Base-by-base conservation (phyloP, 2,888 invertebrate species). In the Strigamia transsilvanica region DNA sequence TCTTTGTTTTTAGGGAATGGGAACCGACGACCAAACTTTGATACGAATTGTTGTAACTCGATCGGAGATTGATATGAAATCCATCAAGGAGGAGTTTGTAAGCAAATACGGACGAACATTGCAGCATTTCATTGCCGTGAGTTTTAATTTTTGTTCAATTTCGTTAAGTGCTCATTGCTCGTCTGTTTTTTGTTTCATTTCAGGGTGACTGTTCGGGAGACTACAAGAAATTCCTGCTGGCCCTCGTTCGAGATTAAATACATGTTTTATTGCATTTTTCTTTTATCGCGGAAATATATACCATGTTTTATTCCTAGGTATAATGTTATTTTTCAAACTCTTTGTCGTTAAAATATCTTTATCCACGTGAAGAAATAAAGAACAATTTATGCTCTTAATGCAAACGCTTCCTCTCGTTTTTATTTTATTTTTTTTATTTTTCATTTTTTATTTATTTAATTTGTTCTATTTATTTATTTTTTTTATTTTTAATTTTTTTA, bases 21-120 rank as follows among this genome's bases (percentile, higher is more conserved):
- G 88, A 27, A 88, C 89, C 61, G 87, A 89, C 85, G 89, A 89
- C 84, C 85, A 87, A 83, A 86, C 87, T 15, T 85, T 89, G 84
- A 89, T 89, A 81, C 87, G 88, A 83, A 87, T 89, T 61, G 79
- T 83, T 13, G 81, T 80, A 23, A 73, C 82, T 9, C 83, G 83
- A 66, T 82, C 83, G 15, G 83, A 83, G 61, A 82, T 80, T 32
- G 83, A 83, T 42, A 79, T 83, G 81, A 78, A 51, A 32, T 18
- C 21, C 18, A 83, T 83, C 18, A 83, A 83, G 56, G 46, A 83
- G 38, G 83, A 83, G 42, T 83, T 80, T 66, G 80, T 79, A 18
- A 82, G 23, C 23, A 82, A 51, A 13, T 83, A 82, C 27, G 82
- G 82, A 27, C 80, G 78, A 46, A 81, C 82, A 41, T 81, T 83